phyloP scores from a whole-genome alignment of 2,113 vertebrate species.

The Urocolius indicus region DNA sequence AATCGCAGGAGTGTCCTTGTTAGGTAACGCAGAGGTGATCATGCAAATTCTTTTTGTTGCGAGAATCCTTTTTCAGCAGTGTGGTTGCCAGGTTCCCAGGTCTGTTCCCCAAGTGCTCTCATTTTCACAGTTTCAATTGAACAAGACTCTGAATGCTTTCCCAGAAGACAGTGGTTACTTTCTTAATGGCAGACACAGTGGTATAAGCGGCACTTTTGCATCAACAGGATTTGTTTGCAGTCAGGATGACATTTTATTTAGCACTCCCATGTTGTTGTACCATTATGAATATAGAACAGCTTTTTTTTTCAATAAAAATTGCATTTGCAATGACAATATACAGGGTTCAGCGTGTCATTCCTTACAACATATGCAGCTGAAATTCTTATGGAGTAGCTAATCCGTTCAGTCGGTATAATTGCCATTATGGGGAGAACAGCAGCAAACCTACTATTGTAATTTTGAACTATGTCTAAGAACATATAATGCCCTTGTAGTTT shows the following conservation, averaged over 20 bases:
- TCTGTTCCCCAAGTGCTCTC: conserved; percentile 53
- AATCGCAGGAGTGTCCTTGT: conserved; percentile 8
- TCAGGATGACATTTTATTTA: conserved; percentile 65
- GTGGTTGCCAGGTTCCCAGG: conserved; percentile 58
- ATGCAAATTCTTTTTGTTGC: conserved; percentile 13
- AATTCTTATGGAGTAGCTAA: conserved; percentile 34
- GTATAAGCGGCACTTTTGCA: conserved; percentile 27
- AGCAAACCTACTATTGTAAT: neutral
- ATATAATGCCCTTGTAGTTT: neutral
- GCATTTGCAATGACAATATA: neutral
- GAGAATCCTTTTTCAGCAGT: neutral
- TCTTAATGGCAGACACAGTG: conserved; percentile 28
- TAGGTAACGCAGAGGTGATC: conserved; percentile 7
- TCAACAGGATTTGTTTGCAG: conserved; percentile 58
- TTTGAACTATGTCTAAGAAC: conserved; percentile 11
- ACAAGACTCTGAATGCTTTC: conserved; percentile 36
- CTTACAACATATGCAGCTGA: neutral
- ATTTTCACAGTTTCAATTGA: conserved; percentile 58
- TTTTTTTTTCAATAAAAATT: conserved; percentile 32
- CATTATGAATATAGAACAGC: neutral
- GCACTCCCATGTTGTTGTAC: neutral
- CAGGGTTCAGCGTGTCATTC: neutral
- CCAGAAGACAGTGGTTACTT: conserved; percentile 9
- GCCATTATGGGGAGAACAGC: neutral
- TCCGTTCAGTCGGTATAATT: conserved; percentile 14